phyloP scores from a whole-genome alignment of 2,797 vertebrate genomes.

The Menidia menidia region DNA sequence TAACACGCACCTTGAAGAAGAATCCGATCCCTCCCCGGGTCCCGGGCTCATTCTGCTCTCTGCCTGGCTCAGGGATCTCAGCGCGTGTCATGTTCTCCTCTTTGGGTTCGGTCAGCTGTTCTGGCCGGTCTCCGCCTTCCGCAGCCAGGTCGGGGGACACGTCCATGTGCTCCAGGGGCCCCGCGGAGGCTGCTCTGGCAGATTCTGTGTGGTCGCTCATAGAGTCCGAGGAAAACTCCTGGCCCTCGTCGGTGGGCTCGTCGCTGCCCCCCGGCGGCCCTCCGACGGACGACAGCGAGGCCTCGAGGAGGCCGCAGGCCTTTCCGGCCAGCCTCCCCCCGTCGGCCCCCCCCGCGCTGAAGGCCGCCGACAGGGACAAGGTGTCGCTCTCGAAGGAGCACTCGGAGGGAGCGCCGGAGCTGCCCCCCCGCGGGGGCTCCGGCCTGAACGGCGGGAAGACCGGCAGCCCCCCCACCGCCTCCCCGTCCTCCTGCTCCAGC shows the following conservation, averaged over 20 bases:
- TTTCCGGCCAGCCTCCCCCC: slow-evolving; percentile 40
- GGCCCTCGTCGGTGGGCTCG: slow-evolving; percentile 77
- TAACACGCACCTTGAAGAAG: slow-evolving; percentile 86
- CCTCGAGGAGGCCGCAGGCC: slow-evolving; percentile 77
- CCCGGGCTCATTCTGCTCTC: slow-evolving; percentile 69
- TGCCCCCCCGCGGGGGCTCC: slow-evolving; percentile 60
- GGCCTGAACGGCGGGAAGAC: slow-evolving; percentile 27
- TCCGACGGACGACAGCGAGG: slow-evolving; percentile 78
- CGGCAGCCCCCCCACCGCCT: slow-evolving; percentile 27
- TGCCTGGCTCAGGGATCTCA: slow-evolving; percentile 28
- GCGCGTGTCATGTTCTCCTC: neutral
- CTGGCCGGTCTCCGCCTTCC: neutral
- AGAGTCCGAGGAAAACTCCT: slow-evolving; percentile 85
- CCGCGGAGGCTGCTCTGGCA: neutral
- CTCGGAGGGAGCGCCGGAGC: slow-evolving; percentile 83
- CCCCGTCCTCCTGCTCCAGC: slow-evolving; percentile 68
- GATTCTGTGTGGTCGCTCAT: slow-evolving; percentile 84
- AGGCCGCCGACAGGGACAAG: slow-evolving; percentile 70
- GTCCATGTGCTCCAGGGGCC: slow-evolving; percentile 25
- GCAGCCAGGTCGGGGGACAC: slow-evolving; percentile 29
- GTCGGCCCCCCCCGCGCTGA: slow-evolving; percentile 48
- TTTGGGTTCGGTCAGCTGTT: slow-evolving; percentile 29
- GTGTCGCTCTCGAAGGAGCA: slow-evolving; percentile 83
- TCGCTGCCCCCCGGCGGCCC: slow-evolving; percentile 68
- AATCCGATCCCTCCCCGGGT: slow-evolving; percentile 81